Evolutionary conservation across 2,797 vertebrate genomes (phyloP).

Genomic region (Podarcis siculus): DNA sequence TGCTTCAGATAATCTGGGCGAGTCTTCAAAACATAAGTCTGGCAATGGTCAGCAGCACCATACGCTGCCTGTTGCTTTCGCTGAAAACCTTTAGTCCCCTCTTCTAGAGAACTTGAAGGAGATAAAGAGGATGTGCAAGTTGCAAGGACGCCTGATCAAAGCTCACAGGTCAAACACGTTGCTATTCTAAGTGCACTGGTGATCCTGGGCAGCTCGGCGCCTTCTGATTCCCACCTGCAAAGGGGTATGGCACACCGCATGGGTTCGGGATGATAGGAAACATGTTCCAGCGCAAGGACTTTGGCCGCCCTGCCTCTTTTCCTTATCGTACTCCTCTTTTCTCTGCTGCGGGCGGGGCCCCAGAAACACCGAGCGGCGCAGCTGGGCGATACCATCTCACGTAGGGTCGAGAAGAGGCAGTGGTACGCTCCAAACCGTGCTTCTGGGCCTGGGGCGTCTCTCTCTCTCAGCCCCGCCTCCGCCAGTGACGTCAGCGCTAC

Average conservation of each 20-base stretch:
- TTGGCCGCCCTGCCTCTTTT: not conserved
- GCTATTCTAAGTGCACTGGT: not conserved
- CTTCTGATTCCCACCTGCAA: not conserved
- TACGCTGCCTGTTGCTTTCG: not conserved
- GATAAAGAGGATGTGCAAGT: not conserved
- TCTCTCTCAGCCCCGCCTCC: rapidly evolving
- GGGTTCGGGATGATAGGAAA: not conserved
- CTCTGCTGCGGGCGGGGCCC: not conserved
- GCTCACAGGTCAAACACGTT: not conserved
- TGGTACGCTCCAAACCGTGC: not conserved
- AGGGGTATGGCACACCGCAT: not conserved
- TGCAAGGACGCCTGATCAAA: not conserved
- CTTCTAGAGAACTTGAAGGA: not conserved
- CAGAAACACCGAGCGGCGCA: not conserved
- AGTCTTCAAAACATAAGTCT: not conserved
- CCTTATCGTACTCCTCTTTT: too few species aligned
- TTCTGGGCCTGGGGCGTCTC: not conserved
- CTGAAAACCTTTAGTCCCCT: not conserved
- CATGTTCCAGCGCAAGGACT: not conserved
- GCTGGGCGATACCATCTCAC: slow-evolving; percentile 1
- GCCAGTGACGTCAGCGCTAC: not conserved
- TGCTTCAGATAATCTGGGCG: not conserved
- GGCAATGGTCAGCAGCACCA: not conserved
- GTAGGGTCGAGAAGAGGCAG: slow-evolving; percentile 18
- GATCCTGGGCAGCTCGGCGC: not conserved